These are phyloP conservation scores for Frieseomelitta varia DNA, from an alignment of 1,140 invertebrate genomes.

Conservation along the genomic window DNA sequence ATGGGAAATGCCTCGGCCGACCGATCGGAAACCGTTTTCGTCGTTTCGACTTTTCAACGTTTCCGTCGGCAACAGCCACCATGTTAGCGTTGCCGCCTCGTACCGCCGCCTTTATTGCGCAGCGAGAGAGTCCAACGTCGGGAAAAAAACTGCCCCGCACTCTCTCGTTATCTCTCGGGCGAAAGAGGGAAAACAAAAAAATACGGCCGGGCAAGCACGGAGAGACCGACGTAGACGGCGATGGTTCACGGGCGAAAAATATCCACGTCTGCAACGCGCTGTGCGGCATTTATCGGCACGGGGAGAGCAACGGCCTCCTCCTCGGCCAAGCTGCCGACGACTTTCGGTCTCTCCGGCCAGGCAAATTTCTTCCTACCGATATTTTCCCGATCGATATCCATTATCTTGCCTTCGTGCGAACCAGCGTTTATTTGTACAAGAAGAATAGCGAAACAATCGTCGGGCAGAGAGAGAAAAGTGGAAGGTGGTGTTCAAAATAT, in stretches of 20 bases:
- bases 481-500: not conserved
- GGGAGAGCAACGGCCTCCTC: constrained; percentile 30
- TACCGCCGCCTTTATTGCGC: constrained; percentile 58
- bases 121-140: constrained; percentile 38
- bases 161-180: not conserved
- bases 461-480: not conserved
- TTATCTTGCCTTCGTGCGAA: not conserved
- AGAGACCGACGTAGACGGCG: not conserved
- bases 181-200: not conserved
- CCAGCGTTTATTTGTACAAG: not conserved
- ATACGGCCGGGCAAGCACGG: not conserved
- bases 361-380: constrained; percentile 1
- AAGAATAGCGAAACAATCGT: not conserved
- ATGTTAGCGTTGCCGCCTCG: constrained; percentile 53
- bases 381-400: constrained; percentile 14
- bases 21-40: constrained; percentile 32
- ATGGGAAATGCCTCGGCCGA: constrained; percentile 34
- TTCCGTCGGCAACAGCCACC: constrained; percentile 56
- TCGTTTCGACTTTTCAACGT: constrained; percentile 26
- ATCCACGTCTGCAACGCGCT: constrained; percentile 1
- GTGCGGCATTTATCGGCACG: constrained; percentile 3
- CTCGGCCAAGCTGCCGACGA: not conserved
- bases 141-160: constrained; percentile 39
- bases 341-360: not conserved
- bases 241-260: not conserved